Evolutionary conservation across 2,888 invertebrate species (phyloP).

Genomic region (Chalcis sispes): DNA sequence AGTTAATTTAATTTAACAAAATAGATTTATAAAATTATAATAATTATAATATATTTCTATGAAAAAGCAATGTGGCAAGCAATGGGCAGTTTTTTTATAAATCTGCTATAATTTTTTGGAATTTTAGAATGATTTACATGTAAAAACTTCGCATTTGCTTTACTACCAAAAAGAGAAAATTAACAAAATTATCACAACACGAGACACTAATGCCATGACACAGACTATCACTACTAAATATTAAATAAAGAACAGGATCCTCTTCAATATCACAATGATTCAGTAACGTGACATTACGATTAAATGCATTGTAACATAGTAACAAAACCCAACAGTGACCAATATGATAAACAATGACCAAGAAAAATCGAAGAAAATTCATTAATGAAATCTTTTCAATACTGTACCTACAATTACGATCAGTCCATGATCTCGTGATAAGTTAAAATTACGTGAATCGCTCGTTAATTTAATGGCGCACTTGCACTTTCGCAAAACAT

Average conservation of each 20-base stretch:
- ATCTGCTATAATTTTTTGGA: conserved; percentile 24
- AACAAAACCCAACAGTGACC: conserved; percentile 52
- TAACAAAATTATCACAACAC: conserved; percentile 71
- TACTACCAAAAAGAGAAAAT: conserved; percentile 56
- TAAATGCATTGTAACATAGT: conserved; percentile 58
- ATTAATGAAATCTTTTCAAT: conserved; percentile 56
- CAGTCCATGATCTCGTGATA: conserved; percentile 67
- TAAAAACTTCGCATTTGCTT: conserved; percentile 38
- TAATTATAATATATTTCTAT: conserved; percentile 46
- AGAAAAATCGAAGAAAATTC: conserved; percentile 53
- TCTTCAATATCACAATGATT: conserved; percentile 58
- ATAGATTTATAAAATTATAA: conserved; percentile 13
- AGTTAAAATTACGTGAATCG: conserved; percentile 65
- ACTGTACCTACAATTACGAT: conserved; percentile 63
- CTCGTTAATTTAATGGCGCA: conserved; percentile 56
- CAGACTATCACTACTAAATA: conserved; percentile 62
- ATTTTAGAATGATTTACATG: conserved; percentile 38
- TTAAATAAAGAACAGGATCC: conserved; percentile 59
- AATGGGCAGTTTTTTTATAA: conserved; percentile 41
- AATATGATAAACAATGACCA: conserved; percentile 49
- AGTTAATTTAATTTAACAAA: conserved; percentile 31
- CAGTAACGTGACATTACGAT: conserved; percentile 59
- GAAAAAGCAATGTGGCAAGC: conserved; percentile 52
- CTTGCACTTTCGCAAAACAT: conserved; percentile 60
- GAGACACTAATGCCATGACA: conserved; percentile 69